phyloP scores from a whole-genome alignment of 2,888 invertebrate species.

The Notocelia uddmanniana region DNA sequence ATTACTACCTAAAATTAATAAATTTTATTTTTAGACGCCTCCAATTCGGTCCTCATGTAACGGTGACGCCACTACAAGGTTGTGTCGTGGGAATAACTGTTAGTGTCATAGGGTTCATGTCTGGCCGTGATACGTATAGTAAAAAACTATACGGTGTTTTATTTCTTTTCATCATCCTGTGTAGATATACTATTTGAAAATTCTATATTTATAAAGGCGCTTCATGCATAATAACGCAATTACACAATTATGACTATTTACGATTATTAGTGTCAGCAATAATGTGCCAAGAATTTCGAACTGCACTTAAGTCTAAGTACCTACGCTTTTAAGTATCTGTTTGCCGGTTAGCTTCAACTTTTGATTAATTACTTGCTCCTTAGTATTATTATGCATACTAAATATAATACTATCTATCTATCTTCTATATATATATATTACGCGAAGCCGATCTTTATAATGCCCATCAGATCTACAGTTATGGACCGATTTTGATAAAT shows the following conservation, averaged over 20 bases:
- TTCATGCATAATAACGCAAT: constrained; percentile 20
- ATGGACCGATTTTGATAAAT: no score
- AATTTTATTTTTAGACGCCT: no score
- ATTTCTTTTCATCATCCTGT: background rate
- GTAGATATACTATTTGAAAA: background rate
- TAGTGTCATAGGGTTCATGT: no score
- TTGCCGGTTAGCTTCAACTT: background rate
- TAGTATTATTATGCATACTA: background rate
- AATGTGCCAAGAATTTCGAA: constrained; percentile 14
- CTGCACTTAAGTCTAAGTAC: constrained; percentile 1
- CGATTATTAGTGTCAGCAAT: constrained; percentile 10
- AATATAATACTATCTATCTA: no score
- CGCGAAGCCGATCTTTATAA: no score
- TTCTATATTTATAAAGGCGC: constrained; percentile 8
- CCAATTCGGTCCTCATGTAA: no score
- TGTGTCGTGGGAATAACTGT: no score
- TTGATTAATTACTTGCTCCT: background rate
- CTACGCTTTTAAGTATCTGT: background rate
- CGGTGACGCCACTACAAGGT: no score
- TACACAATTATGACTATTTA: constrained; percentile 29
- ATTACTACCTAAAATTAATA: no score
- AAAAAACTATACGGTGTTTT: background rate
- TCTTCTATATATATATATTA: no score
- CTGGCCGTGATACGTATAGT: no score
- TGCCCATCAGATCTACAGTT: no score